Base-by-base conservation (phyloP, 2,888 invertebrate genomes). In the Acanthococcus lagerstroemiae region DNA sequence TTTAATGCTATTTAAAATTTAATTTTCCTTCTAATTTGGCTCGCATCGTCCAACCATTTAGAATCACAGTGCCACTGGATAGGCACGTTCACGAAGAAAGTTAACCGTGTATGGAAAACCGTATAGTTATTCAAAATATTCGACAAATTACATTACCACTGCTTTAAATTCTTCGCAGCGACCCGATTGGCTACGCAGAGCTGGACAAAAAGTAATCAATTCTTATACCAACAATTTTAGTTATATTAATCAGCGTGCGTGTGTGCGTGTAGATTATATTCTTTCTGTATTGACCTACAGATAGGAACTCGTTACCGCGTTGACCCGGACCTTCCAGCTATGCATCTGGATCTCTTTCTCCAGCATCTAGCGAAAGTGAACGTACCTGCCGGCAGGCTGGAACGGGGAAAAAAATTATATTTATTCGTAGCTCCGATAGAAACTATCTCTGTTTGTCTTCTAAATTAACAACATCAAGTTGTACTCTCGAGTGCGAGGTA, bases 291-390 rank as follows among this genome's bases (percentile, higher is more conserved):
- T 37, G 37, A 37, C 37, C 37, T 15, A 37, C 7, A 37, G 37
- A 37, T 21, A 57, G 25, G 25, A 37, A 30, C 57, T 57, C 37
- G 57, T 57, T 37, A 57, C 45, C 45, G n/a, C n/a, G 37, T 27
- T 57, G 57, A 57, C 57, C 57, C 57, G 57, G 57, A 57, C 57
- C 57, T 56, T 44, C 57, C 37, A 45, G 45, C 21, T 37, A 57
- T 57, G 37, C 17, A 57, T 37, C 37, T 57, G 24, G 22, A 57
- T 45, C 6, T 57, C 57, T 57, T 57, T 57, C 24, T 17, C 45
- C 30, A 22, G 15, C 25, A 45, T 15, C 37, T 22, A 56, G 57
- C 57, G 57, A 57, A 57, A 57, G 57, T 57, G 57, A 57, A 44
- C 24, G n/a, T 21, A 57, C 44, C 57, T 30, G 44, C 45, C 25